Conservation (phyloP, 64 coral and sea anemone genomes). For the Porites australiensis region DNA sequence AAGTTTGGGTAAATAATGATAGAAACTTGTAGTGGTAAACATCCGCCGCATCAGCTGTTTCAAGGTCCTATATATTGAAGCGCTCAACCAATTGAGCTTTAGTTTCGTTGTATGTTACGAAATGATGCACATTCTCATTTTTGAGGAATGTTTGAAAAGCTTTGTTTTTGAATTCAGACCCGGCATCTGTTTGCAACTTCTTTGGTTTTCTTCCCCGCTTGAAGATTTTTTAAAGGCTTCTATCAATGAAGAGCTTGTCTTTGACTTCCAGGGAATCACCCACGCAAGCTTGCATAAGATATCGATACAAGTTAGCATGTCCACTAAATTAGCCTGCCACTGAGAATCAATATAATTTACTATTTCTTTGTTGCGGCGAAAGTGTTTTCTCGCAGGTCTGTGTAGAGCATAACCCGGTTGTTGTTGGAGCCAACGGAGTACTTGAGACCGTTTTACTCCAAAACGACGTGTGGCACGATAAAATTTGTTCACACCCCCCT, state of each 20-base stretch:
- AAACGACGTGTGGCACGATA: too few relatives aligned
- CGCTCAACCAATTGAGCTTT: slow-evolving; percentile 40
- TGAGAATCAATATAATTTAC: not conserved
- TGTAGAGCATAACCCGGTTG: too few relatives aligned
- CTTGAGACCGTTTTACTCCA: too few relatives aligned
- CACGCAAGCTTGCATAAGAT: not conserved
- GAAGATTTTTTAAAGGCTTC: not conserved
- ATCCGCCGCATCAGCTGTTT: slow-evolving; percentile 13
- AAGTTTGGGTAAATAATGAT: not conserved
- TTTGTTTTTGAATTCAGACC: slow-evolving; percentile 13
- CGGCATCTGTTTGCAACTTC: slow-evolving; percentile 27
- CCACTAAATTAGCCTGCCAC: not conserved
- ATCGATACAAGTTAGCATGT: slow-evolving; percentile 28
- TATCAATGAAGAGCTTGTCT: not conserved
- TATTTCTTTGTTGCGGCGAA: too few relatives aligned
- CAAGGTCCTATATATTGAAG: slow-evolving; percentile 20
- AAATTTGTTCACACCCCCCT: too few relatives aligned
- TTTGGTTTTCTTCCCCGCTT: not conserved
- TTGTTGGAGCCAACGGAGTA: too few relatives aligned
- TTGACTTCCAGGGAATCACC: slow-evolving; percentile 35
- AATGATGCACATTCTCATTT: slow-evolving; percentile 4
- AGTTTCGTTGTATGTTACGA: slow-evolving; percentile 25
- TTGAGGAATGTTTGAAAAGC: slow-evolving; percentile 4
- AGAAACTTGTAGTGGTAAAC: slow-evolving; percentile 11
- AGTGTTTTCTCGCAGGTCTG: too few relatives aligned